Evolutionary conservation across 2,797 vertebrate species (phyloP).

Genomic region (Gadopsis marmoratus): DNA sequence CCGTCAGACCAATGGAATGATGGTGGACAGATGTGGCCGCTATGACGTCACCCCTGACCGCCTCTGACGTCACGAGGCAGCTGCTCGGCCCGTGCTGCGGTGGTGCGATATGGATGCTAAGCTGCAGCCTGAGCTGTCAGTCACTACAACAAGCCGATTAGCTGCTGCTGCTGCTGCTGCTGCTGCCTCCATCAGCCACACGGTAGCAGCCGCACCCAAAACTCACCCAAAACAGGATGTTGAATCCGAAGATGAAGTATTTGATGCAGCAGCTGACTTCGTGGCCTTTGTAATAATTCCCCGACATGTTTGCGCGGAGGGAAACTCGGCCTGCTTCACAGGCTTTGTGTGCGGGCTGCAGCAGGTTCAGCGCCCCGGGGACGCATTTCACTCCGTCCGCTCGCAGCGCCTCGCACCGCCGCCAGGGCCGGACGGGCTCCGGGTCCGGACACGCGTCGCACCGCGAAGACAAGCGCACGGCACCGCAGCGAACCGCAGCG

Average conservation of each 20-base stretch:
- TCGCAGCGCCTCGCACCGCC: neutral
- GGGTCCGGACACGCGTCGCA: accelerated
- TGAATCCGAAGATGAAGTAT: conserved; percentile 99
- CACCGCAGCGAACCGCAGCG: accelerated
- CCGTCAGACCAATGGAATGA: too few relatives aligned
- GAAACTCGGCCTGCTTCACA: conserved; percentile 71
- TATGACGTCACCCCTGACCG: too few relatives aligned
- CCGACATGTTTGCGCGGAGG: conserved; percentile 90
- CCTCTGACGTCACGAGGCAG: too few relatives aligned
- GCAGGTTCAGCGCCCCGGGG: conserved; percentile 69
- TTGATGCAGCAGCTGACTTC: conserved; percentile 99
- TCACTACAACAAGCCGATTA: too few relatives aligned
- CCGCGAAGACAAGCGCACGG: accelerated
- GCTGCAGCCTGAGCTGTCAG: too few relatives aligned
- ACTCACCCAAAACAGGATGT: conserved; percentile 97
- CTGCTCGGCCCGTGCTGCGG: too few relatives aligned
- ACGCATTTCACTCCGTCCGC: conserved; percentile 56
- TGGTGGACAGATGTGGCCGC: too few relatives aligned
- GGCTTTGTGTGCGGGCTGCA: conserved; percentile 75
- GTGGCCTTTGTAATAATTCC: conserved; percentile 95
- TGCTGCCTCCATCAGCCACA: too few relatives aligned
- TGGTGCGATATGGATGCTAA: too few relatives aligned
- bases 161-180: too few relatives aligned
- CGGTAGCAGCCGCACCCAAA: too few relatives aligned
- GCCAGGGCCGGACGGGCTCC: neutral